Evolutionary conservation across 2,113 vertebrate genomes (phyloP).

Genomic region (Ageneiosus marmoratus): DNA sequence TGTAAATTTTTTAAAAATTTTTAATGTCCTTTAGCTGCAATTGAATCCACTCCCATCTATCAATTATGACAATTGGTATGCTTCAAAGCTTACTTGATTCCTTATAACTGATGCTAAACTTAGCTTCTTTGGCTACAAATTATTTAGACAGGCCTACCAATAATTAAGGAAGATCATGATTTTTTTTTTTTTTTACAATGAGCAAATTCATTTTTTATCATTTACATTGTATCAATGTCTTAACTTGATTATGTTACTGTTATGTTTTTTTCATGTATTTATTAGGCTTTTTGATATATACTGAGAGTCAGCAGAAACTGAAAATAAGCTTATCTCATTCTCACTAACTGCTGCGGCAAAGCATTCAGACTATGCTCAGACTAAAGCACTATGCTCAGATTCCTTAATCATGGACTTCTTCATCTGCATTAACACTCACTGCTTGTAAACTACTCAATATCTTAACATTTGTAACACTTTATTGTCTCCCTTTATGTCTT

Average conservation of each 20-base stretch:
- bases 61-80: no score
- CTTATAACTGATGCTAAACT: background rate
- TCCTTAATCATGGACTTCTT: constrained; percentile 37
- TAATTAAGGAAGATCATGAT: no score
- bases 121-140: background rate
- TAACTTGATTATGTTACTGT: background rate
- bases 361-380: background rate
- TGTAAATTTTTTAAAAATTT: no score
- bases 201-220: no score
- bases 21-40: no score
- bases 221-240: background rate
- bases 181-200: no score
- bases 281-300: background rate
- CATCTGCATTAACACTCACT: constrained; percentile 45
- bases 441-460: constrained; percentile 43
- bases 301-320: constrained; percentile 19
- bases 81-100: no score
- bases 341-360: background rate
- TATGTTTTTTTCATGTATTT: background rate
- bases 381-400: background rate
- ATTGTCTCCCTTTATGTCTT: constrained; percentile 48
- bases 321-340: background rate
- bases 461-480: constrained; percentile 44
- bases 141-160: no score
- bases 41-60: no score